Percentiles rank a stretch among this genome's conserved stretches.
Evolutionary conservation across 2,797 vertebrate species (phyloP).

Genomic region (Galaxias olidus): DNA sequence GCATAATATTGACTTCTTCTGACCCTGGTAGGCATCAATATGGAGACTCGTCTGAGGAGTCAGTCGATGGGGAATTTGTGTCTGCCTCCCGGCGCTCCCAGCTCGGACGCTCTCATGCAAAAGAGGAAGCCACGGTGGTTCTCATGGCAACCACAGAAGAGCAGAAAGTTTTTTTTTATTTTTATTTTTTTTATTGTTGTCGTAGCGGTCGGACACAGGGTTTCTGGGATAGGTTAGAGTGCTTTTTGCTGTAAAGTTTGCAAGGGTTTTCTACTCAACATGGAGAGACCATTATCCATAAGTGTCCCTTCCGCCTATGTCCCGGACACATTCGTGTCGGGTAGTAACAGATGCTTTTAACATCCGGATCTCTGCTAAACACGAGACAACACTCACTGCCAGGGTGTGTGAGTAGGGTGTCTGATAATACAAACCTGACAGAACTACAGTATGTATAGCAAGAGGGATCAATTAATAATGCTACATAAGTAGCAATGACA

Average conservation of each 20-base stretch:
- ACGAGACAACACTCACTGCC: slow-evolving; percentile 21
- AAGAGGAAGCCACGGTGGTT: too few relatives aligned
- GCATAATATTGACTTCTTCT: too few relatives aligned
- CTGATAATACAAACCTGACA: neutral
- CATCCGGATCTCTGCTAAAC: slow-evolving; percentile 32
- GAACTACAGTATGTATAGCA: too few relatives aligned
- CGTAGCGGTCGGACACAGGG: neutral
- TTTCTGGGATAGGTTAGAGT: slow-evolving; percentile 45
- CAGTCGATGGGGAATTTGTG: neutral
- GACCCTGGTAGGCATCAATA: too few relatives aligned
- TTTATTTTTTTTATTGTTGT: neutral
- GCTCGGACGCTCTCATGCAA: slow-evolving; percentile 13
- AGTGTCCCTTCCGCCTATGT: slow-evolving; percentile 23
- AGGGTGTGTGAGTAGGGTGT: neutral
- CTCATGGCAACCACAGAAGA: slow-evolving; percentile 6
- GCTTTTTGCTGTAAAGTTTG: slow-evolving; percentile 60
- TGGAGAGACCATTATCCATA: slow-evolving; percentile 51
- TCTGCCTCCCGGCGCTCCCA: slow-evolving; percentile 1
- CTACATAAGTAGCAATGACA: too few relatives aligned
- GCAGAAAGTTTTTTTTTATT: neutral
- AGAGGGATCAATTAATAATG: slow-evolving; percentile 53
- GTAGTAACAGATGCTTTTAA: slow-evolving; percentile 42
- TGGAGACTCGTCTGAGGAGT: too few relatives aligned
- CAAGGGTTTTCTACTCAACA: slow-evolving; percentile 44
- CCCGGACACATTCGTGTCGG: slow-evolving; percentile 4